Evolutionary conservation across 2,797 vertebrate species (phyloP), one percentile per base, ranked within the genome.

Genomic region (Parotocinclus haroldoi): DNA sequence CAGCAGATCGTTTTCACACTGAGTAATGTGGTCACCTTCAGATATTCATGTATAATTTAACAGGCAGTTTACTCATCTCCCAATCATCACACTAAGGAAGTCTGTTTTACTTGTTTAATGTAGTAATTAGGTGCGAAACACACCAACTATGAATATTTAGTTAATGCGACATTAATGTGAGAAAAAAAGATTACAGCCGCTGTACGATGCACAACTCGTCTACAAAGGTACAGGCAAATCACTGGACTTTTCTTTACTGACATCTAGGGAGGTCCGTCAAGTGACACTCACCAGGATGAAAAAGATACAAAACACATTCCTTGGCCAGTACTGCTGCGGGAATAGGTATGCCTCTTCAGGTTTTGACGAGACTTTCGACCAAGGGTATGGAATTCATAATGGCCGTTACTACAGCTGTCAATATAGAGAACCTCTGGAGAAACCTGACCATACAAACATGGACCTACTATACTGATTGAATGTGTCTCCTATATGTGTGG

Each of bases 61-160:
- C 66, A 65, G 56, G 36, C 38, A 45, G 50, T 58, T 18, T 44
- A 27, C 27, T 27, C 14, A n/a, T 46, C 45, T 46, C n/a, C 45
- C 45, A 46, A n/a, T 46, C 45, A 46, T 4, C 6, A 11, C 45
- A 46, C 45, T 12, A 11, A 12, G 45, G 10, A 46, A n/a, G 11
- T n/a, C 45, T 27, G n/a, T 46, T 46, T 12, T 1, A 46, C 45
- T 46, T n/a, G 45, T 46, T 46, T 46, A 46, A 11, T 13, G n/a
- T 13, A 46, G 45, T n/a, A 46, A 46, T 46, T 12, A 13, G 12
- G 11, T 46, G 45, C 6, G n/a, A 12, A 46, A 12, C 3, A 46
- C 45, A 12, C n/a, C 45, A 46, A 6, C n/a, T 11, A 46, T 27
- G 27, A 46, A 46, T 46, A 10, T 11, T 46, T 1, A 46, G 9